These are phyloP conservation scores for Cossypha heuglini DNA, from an alignment of 2,797 vertebrate genomes.

Conservation along the genomic window DNA sequence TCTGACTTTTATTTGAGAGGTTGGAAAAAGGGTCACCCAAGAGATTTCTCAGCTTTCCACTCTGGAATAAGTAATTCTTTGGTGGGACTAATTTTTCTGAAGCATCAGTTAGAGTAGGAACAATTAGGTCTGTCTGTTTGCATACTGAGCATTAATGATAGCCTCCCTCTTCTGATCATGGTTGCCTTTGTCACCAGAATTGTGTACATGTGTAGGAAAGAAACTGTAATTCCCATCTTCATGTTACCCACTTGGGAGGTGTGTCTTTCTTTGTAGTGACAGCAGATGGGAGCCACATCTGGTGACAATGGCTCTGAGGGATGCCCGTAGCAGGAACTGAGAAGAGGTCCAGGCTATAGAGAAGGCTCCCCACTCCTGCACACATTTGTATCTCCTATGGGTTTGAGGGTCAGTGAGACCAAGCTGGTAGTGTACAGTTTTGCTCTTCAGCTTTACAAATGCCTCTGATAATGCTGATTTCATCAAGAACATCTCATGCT, in stretches of 20 bases:
- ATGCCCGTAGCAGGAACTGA: not conserved
- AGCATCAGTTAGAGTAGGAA: not conserved
- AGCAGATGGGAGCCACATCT: rapidly evolving
- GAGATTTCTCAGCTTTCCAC: not conserved
- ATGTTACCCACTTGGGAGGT: not conserved
- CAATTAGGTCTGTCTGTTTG: not conserved
- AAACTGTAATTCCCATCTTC: not conserved
- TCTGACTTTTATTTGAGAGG: not conserved
- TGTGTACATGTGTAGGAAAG: not conserved
- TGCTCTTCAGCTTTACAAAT: not conserved
- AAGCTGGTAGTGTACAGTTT: not conserved
- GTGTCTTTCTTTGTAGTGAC: not conserved
- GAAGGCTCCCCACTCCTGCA: not conserved
- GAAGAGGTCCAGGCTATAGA: not conserved
- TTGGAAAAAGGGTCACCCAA: rapidly evolving
- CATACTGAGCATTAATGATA: not conserved
- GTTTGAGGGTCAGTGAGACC: not conserved
- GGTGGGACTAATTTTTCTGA: not conserved
- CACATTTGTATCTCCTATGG: not conserved
- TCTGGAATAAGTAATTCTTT: not conserved
- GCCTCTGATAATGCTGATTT: not conserved
- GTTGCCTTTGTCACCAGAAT: not conserved
- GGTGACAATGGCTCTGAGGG: not conserved
- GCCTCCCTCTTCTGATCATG: not conserved
- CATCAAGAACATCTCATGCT: not conserved